phyloP scores from a whole-genome alignment of 30 jellyfish, hydroid and myxozoan genomes.

The Hydractinia echinata region DNA sequence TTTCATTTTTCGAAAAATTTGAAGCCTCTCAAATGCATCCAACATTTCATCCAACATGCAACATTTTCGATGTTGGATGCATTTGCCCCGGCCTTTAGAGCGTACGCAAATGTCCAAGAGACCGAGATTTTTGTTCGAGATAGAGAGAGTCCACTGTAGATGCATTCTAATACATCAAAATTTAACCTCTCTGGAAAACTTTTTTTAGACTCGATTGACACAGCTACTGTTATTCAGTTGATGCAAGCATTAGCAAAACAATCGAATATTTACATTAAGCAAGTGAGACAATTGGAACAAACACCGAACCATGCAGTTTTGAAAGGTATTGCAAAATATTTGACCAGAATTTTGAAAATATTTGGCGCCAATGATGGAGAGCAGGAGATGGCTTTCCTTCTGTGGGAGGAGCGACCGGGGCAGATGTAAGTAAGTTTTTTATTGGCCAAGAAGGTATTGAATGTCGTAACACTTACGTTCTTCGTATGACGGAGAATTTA shows the following conservation, averaged over 20 bases:
- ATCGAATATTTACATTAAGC: constrained; percentile 73
- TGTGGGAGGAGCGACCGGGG: constrained; percentile 35
- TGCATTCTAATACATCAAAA: background rate
- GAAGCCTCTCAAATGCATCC: too few relatives aligned
- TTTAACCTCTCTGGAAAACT: too few relatives aligned
- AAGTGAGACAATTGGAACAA: constrained; percentile 44
- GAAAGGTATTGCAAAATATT: constrained; percentile 71
- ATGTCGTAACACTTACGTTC: background rate
- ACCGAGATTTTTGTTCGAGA: too few relatives aligned
- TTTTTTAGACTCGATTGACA: constrained; percentile 79
- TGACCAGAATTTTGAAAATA: constrained; percentile 70
- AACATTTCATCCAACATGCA: too few relatives aligned
- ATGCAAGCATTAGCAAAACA: constrained; percentile 82
- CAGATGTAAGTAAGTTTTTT: background rate
- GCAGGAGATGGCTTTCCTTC: constrained; percentile 81
- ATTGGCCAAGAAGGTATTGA: background rate
- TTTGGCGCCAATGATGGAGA: constrained; percentile 96
- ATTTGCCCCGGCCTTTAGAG: too few relatives aligned
- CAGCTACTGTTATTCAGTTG: constrained; percentile 77
- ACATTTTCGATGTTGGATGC: too few relatives aligned
- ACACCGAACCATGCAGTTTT: constrained; percentile 59
- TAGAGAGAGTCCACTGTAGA: too few relatives aligned
- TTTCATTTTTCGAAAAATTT: too few relatives aligned
- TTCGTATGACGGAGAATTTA: background rate
- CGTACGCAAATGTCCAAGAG: too few relatives aligned